A percentile compares a stretch with the other conserved stretches of the same genome.
Conservation (phyloP, 2,113 vertebrate species). For the Turdus rufiventris region DNA sequence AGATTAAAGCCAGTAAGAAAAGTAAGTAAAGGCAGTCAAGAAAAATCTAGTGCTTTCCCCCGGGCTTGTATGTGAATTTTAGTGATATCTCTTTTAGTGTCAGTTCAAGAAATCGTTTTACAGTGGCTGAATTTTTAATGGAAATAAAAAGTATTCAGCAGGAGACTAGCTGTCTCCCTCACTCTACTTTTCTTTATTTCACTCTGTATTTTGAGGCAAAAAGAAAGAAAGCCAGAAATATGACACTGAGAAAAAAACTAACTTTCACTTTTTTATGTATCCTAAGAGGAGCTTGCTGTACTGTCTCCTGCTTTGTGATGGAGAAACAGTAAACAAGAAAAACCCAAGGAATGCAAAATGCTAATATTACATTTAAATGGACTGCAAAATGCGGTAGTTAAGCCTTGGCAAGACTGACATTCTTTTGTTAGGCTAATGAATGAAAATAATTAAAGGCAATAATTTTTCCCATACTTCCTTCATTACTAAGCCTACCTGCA, state of each 20-base stretch:
- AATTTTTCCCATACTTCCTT: background rate
- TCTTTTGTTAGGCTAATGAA: background rate
- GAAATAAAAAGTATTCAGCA: background rate
- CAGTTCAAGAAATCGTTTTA: constrained; percentile 9
- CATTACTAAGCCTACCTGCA: background rate
- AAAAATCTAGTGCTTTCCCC: background rate
- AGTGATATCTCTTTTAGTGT: background rate
- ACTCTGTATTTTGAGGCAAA: background rate
- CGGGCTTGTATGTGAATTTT: background rate
- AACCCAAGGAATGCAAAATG: background rate
- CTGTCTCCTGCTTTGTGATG: background rate
- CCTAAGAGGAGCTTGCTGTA: background rate
- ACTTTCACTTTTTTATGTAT: background rate
- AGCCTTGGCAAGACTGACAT: background rate
- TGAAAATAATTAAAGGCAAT: background rate
- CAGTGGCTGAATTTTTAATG: constrained; percentile 31
- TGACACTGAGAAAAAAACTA: background rate
- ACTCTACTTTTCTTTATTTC: background rate
- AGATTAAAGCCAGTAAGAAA: background rate
- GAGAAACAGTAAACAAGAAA: background rate
- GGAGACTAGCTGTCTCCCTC: background rate
- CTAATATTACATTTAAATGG: background rate
- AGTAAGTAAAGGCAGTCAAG: background rate
- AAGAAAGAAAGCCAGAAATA: background rate
- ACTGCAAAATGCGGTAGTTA: background rate